A percentile compares a stretch with the other conserved stretches of the same genome.
These are phyloP conservation scores for Coleophora deauratella DNA, from an alignment of 2,888 invertebrate species.

Conservation along the genomic window DNA sequence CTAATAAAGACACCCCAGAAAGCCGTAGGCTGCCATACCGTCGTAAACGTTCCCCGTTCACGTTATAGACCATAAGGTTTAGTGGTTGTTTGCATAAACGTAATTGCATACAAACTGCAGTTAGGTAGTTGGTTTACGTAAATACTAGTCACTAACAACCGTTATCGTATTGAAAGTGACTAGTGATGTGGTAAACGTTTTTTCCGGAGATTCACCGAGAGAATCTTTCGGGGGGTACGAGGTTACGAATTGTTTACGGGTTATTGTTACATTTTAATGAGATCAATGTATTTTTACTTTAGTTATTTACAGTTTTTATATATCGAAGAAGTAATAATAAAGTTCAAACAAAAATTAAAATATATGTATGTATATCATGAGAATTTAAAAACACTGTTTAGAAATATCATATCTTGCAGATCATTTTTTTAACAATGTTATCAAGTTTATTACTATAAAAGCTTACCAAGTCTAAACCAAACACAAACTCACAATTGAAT, in stretches of 20 bases:
- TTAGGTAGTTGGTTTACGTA: not conserved
- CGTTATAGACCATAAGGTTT: slow-evolving; percentile 34
- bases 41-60: slow-evolving; percentile 25
- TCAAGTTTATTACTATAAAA: too few species aligned
- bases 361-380: too few species aligned
- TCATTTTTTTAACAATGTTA: too few species aligned
- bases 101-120: slow-evolving; percentile 18
- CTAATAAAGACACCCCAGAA: slow-evolving; percentile 4
- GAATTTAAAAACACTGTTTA: too few species aligned
- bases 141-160: not conserved
- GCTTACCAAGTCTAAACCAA: not conserved
- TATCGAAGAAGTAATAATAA: too few species aligned
- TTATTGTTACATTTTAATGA: too few species aligned
- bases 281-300: too few species aligned
- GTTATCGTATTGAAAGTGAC: not conserved
- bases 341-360: too few species aligned
- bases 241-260: not conserved
- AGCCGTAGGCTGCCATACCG: slow-evolving; percentile 21
- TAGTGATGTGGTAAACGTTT: not conserved
- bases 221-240: not conserved
- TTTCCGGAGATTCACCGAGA: too few species aligned
- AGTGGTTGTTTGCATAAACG: slow-evolving; percentile 34
- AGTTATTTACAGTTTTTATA: too few species aligned
- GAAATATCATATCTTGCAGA: too few species aligned
- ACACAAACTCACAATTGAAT: slow-evolving; percentile 7